Evolutionary conservation across 1,140 invertebrate genomes (phyloP).

Genomic region (Colletes latitarsis): DNA sequence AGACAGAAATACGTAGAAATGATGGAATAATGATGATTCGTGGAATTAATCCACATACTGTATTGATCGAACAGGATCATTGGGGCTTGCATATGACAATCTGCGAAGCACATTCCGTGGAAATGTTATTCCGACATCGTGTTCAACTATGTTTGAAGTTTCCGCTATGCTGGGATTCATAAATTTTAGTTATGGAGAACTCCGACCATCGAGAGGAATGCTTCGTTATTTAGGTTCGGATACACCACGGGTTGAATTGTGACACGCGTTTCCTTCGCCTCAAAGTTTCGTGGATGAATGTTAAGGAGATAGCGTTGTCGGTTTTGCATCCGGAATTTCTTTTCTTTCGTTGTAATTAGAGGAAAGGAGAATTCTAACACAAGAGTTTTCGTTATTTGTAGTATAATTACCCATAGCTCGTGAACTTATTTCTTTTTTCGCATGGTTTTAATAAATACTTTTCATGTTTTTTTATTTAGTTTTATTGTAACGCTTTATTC

Average conservation of each 20-base stretch:
- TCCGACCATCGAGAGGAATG: neutral
- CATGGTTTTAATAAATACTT: no score
- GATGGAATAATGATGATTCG: neutral
- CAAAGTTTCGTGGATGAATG: neutral
- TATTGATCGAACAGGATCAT: neutral
- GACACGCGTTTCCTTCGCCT: neutral
- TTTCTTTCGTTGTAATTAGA: no score
- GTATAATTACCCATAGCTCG: no score
- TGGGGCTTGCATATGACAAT: neutral
- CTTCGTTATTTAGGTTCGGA: constrained; percentile 5
- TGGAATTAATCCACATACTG: neutral
- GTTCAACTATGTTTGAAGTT: neutral
- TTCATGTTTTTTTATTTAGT: no score
- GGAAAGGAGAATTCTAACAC: no score
- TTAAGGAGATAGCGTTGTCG: no score
- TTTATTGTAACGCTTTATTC: no score
- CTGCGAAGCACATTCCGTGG: neutral
- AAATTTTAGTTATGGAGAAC: constrained; percentile 9
- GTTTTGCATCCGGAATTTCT: no score
- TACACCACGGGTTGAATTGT: constrained; percentile 14
- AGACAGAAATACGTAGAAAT: no score
- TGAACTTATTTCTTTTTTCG: no score
- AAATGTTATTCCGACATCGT: constrained; percentile 6
- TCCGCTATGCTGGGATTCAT: constrained; percentile 7
- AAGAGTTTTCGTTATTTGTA: no score